Evolutionary conservation across 2,888 invertebrate species (phyloP), one percentile per base, ranked within the genome.

Genomic region (Drepanosiphum platanoidis): DNA sequence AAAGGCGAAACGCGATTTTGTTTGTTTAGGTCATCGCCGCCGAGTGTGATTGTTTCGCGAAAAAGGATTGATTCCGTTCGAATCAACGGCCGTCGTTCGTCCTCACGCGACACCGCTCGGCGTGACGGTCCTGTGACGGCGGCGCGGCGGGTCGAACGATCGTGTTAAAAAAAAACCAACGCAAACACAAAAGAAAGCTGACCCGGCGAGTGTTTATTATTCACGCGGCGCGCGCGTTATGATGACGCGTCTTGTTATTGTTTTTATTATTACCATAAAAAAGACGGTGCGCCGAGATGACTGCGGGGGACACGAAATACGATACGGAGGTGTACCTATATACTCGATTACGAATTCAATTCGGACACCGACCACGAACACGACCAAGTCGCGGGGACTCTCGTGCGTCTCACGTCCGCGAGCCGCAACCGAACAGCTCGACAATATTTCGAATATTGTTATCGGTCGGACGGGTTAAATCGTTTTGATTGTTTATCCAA

Each of bases 111-210:
- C 1, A 18, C 74, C 18, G 32, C 39, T 13, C 42, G 13, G 30
- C 64, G 64, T 64, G 64, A 7, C 68, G 18, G 30, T 15, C 32
- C 22, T 18, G 18, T 32, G 15, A 9, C 68, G 34, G 30, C 11
- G 68, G 22, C 34, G 11, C 34, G 34, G 15, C 68, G 8, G n/a
- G 34, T 32, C 58, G 77, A 77, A 77, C 61, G 77, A 27, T 18
- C 42, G 30, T 32, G 7, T n/a, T n/a, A n/a, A n/a, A n/a, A n/a
- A n/a, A n/a, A n/a, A n/a, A 39, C 22, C 36, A 39, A n/a, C 39
- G 52, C 22, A n/a, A n/a, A 72, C 72, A 82, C 34, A 64, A 82
- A 80, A 72, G 82, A 82, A 64, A 82, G 82, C 82, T 82, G 82
- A 82, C 71, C 81, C 58, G 39, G 39, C 80, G 18, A 22, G 18